Percentiles rank a stretch among this genome's conserved stretches.
These are phyloP conservation scores for Rhineura floridana DNA, from an alignment of 2,113 vertebrate genomes.

Conservation along the genomic window DNA sequence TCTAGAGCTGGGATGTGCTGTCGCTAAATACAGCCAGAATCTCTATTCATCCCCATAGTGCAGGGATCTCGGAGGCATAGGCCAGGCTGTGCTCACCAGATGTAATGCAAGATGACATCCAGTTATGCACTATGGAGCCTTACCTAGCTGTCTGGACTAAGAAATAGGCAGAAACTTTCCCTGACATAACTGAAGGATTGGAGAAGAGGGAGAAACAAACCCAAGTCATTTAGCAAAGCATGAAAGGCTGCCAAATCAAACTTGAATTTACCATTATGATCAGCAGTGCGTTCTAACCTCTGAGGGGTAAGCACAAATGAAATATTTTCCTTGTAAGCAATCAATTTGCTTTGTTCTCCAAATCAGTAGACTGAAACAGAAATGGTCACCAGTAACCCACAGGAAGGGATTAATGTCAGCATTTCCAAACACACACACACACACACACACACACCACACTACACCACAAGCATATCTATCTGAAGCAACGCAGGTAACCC, in stretches of 20 bases:
- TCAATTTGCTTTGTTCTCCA: not conserved
- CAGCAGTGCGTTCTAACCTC: conserved; percentile 23
- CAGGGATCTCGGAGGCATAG: not conserved
- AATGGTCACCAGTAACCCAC: not conserved
- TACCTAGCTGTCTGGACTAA: too few species aligned
- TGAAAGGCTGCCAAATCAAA: conserved; percentile 43
- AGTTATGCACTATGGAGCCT: too few species aligned
- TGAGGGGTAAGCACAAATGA: conserved; percentile 34
- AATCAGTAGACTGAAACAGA: not conserved
- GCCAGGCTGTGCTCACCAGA: too few species aligned
- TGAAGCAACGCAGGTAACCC: not conserved
- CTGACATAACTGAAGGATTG: not conserved
- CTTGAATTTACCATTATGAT: conserved; percentile 55
- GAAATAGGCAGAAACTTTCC: conserved; percentile 55
- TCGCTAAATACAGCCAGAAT: not conserved
- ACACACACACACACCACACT: too few species aligned
- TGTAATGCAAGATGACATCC: not conserved
- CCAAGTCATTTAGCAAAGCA: conserved; percentile 44
- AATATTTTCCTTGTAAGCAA: conserved; percentile 2
- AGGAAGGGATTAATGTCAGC: not conserved
- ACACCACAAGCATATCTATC: not conserved
- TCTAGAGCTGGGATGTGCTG: not conserved
- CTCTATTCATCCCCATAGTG: not conserved
- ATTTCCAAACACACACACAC: not conserved
- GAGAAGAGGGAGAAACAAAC: not conserved